phyloP scores from a whole-genome alignment of 2,113 vertebrate species.

The Chaenogobius annularis region DNA sequence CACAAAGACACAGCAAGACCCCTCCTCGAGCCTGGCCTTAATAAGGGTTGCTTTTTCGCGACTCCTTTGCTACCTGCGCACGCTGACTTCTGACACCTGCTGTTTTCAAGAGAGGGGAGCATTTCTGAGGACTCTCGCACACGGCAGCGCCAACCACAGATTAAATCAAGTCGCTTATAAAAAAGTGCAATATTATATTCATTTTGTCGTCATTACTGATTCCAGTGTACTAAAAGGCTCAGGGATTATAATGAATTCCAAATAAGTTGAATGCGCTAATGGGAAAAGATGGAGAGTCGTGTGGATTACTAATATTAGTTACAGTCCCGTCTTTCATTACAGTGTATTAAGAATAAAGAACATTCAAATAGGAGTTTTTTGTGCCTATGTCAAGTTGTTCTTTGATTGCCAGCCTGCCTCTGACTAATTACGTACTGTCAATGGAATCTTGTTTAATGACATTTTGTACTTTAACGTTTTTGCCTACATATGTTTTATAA shows the following conservation, averaged over 20 bases:
- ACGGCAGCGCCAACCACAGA: conserved; percentile 62
- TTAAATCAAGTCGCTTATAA: conserved; percentile 77
- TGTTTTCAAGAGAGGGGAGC: conserved; percentile 64
- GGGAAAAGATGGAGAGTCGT: conserved; percentile 59
- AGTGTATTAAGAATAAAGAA: conserved; percentile 52
- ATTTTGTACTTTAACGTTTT: conserved; percentile 17
- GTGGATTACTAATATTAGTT: conserved; percentile 73
- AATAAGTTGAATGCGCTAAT: conserved; percentile 75
- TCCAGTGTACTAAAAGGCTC: conserved; percentile 69
- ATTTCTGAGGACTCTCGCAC: conserved; percentile 64
- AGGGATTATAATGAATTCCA: conserved; percentile 73
- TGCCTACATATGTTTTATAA: conserved; percentile 11
- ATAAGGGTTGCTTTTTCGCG: conserved; percentile 68
- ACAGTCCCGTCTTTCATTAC: conserved; percentile 67
- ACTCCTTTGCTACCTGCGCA: conserved; percentile 61
- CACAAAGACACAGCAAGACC: conserved; percentile 81
- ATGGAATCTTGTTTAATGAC: conserved; percentile 40
- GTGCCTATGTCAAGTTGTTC: conserved; percentile 53
- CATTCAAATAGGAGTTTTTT: conserved; percentile 51
- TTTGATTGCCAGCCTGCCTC: conserved; percentile 50
- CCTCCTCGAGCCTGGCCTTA: conserved; percentile 73
- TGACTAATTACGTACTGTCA: conserved; percentile 43
- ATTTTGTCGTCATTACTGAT: conserved; percentile 77
- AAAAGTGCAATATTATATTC: conserved; percentile 76
- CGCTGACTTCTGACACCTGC: conserved; percentile 73